phyloP scores from a whole-genome alignment of 2,797 vertebrate species.

The Chaetodon trifasciatus region DNA sequence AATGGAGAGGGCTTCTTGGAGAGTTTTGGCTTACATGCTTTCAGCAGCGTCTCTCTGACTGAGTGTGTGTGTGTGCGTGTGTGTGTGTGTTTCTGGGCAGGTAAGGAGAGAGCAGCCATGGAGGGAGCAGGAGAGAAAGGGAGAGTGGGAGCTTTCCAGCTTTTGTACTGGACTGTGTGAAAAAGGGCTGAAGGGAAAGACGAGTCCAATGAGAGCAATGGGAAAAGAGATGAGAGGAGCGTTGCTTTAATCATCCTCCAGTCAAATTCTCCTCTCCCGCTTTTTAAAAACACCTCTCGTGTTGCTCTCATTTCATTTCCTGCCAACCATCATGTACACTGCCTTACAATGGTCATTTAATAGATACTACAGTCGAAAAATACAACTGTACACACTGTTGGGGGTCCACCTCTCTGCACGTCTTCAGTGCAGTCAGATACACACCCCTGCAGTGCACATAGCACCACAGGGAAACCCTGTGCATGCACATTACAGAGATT shows the following conservation, averaged over 20 bases:
- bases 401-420: constrained; percentile 26
- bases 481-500: constrained; percentile 59
- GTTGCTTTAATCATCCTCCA: constrained; percentile 48
- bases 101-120: constrained; percentile 28
- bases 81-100: constrained; percentile 18
- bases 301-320: constrained; percentile 25
- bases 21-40: constrained; percentile 33
- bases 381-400: constrained; percentile 4
- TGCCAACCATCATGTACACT: constrained; percentile 10
- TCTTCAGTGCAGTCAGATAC: constrained; percentile 24
- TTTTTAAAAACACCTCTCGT: constrained; percentile 17
- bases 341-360: neutral
- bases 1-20: constrained; percentile 14
- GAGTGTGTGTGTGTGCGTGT: constrained; percentile 16
- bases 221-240: constrained; percentile 28
- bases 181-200: constrained; percentile 27
- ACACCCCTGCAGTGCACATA: constrained; percentile 54
- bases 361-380: constrained; percentile 2
- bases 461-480: constrained; percentile 52
- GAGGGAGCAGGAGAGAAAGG: constrained; percentile 1
- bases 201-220: constrained; percentile 13
- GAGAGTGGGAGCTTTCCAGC: constrained; percentile 33
- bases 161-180: constrained; percentile 31
- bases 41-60: constrained; percentile 2
- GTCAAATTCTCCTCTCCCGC: neutral